Percentiles rank a stretch among this genome's conserved stretches.
Evolutionary conservation across 2,797 vertebrate genomes (phyloP).

Genomic region (Garrulus glandarius): DNA sequence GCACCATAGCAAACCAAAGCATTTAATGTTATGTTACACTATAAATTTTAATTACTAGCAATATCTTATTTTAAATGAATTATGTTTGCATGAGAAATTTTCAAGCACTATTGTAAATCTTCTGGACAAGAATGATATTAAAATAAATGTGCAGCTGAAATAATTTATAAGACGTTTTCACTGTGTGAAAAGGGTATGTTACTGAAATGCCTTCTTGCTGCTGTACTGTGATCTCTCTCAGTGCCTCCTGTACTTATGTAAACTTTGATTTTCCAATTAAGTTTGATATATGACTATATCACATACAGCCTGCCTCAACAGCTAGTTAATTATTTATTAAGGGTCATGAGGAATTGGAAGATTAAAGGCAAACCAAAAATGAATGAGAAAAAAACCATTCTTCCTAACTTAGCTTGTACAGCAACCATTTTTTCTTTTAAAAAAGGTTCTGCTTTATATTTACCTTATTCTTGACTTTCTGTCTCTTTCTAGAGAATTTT

Average conservation of each 20-base stretch:
- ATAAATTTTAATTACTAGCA: conserved; percentile 46
- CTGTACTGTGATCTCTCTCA: not conserved
- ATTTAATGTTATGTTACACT: conserved; percentile 2
- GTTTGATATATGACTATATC: conserved; percentile 5
- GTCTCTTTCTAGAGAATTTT: not conserved
- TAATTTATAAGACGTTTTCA: not conserved
- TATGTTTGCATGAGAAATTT: conserved; percentile 2
- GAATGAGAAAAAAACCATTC: not conserved
- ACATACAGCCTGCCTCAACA: not conserved
- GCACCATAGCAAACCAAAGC: not conserved
- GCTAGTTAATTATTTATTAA: conserved; percentile 53
- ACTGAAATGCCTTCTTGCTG: conserved; percentile 1
- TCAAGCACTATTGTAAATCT: conserved; percentile 20
- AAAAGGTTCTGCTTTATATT: not conserved
- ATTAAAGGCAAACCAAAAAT: conserved; percentile 42
- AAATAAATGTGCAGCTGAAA: conserved; percentile 39
- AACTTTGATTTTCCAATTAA: conserved; percentile 40
- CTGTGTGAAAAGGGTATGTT: not conserved
- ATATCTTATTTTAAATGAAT: conserved; percentile 40
- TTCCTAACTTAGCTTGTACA: not conserved
- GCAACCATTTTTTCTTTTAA: not conserved
- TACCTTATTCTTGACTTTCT: not conserved
- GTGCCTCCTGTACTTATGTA: not conserved
- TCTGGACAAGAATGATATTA: conserved; percentile 2
- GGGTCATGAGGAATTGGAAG: not conserved